These are phyloP conservation scores for Laodelphax striatellus DNA, from an alignment of 1,140 invertebrate species.

Conservation along the genomic window DNA sequence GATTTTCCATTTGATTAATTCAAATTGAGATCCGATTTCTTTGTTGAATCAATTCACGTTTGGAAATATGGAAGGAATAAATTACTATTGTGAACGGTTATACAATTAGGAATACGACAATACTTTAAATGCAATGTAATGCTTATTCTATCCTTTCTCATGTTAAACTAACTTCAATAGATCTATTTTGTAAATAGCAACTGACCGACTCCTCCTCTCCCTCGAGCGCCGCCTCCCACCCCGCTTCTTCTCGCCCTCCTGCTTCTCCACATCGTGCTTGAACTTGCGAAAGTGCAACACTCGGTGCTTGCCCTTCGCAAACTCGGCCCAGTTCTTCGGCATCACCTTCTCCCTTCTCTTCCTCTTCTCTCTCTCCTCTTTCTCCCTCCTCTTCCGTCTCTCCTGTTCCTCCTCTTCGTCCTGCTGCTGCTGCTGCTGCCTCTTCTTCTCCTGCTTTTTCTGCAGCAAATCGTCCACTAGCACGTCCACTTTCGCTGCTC, in stretches of 20 bases:
- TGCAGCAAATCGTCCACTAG: slow-evolving; percentile 4
- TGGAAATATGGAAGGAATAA: too few species aligned
- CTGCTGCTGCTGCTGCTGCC: not conserved
- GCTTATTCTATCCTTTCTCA: too few species aligned
- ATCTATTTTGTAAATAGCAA: not conserved
- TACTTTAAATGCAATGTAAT: too few species aligned
- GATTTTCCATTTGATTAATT: too few species aligned
- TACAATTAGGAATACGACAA: too few species aligned
- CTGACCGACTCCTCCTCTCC: slow-evolving; percentile 2
- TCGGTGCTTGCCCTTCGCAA: slow-evolving; percentile 14
- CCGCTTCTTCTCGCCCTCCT: not conserved
- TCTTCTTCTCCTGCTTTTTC: slow-evolving; percentile 3
- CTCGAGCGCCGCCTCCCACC: not conserved
- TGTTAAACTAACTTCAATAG: too few species aligned
- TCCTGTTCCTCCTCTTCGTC: slow-evolving; percentile 7
- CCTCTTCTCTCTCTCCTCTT: not conserved
- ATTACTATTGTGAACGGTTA: too few species aligned
- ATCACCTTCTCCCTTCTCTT: slow-evolving; percentile 8
- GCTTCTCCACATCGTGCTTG: slow-evolving; percentile 12
- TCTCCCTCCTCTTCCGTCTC: slow-evolving; percentile 8
- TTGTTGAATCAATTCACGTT: too few species aligned
- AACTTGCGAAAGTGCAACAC: slow-evolving; percentile 14
- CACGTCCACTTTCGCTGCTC: slow-evolving; percentile 3
- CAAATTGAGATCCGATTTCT: too few species aligned
- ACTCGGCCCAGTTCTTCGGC: slow-evolving; percentile 18